Percentiles rank a stretch among this genome's conserved stretches.
These are phyloP conservation scores for Dufourea novaeangliae DNA, from an alignment of 1,140 invertebrate genomes.

Conservation along the genomic window DNA sequence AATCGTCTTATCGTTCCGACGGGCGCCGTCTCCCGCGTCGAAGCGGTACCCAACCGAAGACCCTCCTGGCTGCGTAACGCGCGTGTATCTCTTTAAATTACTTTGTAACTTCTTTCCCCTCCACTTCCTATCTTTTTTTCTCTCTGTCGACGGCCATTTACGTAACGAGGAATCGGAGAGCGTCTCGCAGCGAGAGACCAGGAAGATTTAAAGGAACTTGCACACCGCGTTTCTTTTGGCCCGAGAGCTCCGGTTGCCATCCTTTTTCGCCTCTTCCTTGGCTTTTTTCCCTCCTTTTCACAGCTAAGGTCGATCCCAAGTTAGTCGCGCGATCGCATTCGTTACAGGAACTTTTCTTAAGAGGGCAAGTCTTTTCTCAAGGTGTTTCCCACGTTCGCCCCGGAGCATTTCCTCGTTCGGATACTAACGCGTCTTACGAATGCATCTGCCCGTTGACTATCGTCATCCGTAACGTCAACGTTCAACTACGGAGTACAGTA, in stretches of 20 bases:
- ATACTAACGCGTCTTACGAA: not conserved
- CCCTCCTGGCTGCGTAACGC: not conserved
- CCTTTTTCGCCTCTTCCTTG: slow-evolving; percentile 3
- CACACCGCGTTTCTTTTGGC: slow-evolving; percentile 17
- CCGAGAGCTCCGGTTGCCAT: slow-evolving; percentile 14
- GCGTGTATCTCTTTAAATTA: slow-evolving; percentile 58
- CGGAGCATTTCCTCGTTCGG: slow-evolving; percentile 5
- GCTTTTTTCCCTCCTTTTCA: not conserved
- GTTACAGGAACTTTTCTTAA: slow-evolving; percentile 61
- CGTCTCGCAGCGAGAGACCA: not conserved
- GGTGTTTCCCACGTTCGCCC: slow-evolving; percentile 51
- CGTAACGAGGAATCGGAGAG: slow-evolving; percentile 58
- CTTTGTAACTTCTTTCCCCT: slow-evolving; percentile 34
- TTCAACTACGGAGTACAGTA: not conserved
- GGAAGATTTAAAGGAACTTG: slow-evolving; percentile 50
- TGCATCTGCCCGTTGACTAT: not conserved
- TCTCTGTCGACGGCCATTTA: slow-evolving; percentile 46
- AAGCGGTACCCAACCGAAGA: slow-evolving; percentile 21
- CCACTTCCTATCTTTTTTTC: not conserved
- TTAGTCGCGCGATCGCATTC: slow-evolving; percentile 64
- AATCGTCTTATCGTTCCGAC: slow-evolving; percentile 35
- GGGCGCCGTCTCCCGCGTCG: slow-evolving; percentile 2
- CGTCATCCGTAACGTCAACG: not conserved
- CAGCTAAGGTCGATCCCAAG: slow-evolving; percentile 28
- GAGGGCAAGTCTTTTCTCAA: slow-evolving; percentile 59